Conservation (phyloP, 2,113 vertebrate genomes). For the Osmerus mordax region DNA sequence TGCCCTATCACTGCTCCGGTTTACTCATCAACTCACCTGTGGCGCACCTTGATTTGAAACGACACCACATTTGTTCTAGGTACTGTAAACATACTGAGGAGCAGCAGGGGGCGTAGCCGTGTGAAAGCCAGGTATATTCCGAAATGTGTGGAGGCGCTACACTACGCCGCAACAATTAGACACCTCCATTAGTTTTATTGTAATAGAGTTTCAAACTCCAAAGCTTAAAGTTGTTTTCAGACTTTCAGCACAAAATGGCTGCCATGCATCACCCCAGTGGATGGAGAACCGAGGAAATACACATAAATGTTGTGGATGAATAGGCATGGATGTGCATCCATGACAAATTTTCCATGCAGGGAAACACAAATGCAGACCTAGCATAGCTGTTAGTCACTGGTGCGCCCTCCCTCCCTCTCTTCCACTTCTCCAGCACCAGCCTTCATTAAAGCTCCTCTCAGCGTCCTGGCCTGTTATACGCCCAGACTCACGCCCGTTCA, state of each 20-base stretch:
- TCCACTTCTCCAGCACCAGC: background rate
- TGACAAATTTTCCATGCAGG: background rate
- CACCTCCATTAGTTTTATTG: background rate
- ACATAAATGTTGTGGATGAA: too few species aligned
- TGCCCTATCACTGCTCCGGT: conserved; percentile 41
- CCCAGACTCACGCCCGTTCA: conserved; percentile 26
- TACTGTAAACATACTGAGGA: conserved; percentile 29
- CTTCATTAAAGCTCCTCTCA: conserved; percentile 36
- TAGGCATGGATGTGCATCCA: too few species aligned
- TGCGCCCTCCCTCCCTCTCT: too few species aligned
- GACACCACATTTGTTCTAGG: conserved; percentile 55
- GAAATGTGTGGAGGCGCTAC: conserved; percentile 26
- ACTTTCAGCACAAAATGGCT: background rate
- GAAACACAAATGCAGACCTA: background rate
- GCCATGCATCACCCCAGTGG: background rate
- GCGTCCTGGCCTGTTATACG: background rate
- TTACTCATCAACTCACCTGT: conserved; percentile 64
- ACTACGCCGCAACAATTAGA: background rate
- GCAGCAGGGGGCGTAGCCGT: conserved; percentile 28
- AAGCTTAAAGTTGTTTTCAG: background rate
- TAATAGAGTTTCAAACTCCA: background rate
- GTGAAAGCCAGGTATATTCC: conserved; percentile 25
- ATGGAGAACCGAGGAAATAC: background rate
- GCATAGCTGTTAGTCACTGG: too few species aligned
- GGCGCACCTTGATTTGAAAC: conserved; percentile 48